Evolutionary conservation across 2,888 invertebrate species (phyloP).

Genomic region (Epistrophe eligans): DNA sequence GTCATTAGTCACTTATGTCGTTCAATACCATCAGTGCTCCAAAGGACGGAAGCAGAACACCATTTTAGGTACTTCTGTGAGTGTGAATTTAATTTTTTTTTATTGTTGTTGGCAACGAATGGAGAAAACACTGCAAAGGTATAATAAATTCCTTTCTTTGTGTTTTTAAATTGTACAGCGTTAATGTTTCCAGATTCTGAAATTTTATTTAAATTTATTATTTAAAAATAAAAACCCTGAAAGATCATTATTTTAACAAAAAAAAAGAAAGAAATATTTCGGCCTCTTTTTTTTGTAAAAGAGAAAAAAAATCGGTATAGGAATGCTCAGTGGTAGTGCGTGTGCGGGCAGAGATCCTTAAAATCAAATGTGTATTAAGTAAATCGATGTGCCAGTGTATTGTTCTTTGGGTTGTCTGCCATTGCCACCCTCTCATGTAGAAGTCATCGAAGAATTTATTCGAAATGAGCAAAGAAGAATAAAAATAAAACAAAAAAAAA

Average conservation of each 20-base stretch:
- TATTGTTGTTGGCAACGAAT: constrained; percentile 69
- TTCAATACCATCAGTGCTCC: constrained; percentile 55
- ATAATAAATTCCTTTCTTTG: constrained; percentile 34
- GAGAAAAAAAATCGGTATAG: constrained; percentile 28
- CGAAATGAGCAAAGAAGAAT: constrained; percentile 37
- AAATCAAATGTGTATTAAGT: constrained; percentile 74
- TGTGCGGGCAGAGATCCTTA: constrained; percentile 61
- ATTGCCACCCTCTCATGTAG: constrained; percentile 38
- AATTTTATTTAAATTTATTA: constrained; percentile 1
- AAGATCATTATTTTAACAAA: neutral
- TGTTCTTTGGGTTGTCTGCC: constrained; percentile 60
- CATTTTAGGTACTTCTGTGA: constrained; percentile 61
- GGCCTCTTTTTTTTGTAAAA: constrained; percentile 43
- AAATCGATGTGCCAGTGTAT: constrained; percentile 72
- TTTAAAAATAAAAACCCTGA: neutral
- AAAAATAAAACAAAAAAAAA: constrained; percentile 16
- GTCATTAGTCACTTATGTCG: constrained; percentile 69
- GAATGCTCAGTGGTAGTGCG: constrained; percentile 59
- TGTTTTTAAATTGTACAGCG: constrained; percentile 6
- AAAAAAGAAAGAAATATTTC: constrained; percentile 25
- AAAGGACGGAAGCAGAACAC: constrained; percentile 64
- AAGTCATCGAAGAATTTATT: constrained; percentile 48
- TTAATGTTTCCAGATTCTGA: neutral
- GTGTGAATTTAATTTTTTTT: constrained; percentile 34
- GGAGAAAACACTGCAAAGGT: constrained; percentile 54